These are phyloP conservation scores for Danio choprae DNA, from an alignment of 2,797 vertebrate genomes.

Conservation along the genomic window DNA sequence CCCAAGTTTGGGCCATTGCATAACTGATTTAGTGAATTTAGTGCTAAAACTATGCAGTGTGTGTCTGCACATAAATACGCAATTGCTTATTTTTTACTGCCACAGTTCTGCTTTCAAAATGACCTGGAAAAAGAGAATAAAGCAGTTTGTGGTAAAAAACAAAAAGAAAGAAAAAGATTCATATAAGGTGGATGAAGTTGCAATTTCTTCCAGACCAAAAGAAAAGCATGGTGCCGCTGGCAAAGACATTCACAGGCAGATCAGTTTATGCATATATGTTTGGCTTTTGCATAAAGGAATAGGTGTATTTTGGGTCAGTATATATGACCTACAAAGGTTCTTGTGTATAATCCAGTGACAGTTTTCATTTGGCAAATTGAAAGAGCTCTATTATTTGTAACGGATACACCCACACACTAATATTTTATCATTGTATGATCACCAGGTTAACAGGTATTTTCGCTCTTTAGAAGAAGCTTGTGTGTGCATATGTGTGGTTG, in stretches of 20 bases:
- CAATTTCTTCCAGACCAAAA: constrained; percentile 27
- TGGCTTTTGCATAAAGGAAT: constrained; percentile 27
- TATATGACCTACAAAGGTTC: constrained; percentile 14
- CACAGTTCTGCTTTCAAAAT: neutral
- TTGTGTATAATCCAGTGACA: neutral
- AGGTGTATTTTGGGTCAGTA: constrained; percentile 14
- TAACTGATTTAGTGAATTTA: neutral
- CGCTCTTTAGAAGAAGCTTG: neutral
- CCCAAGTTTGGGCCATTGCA: neutral
- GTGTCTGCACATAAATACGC: neutral
- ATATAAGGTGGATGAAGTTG: neutral
- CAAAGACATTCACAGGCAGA: constrained; percentile 42
- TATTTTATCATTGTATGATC: neutral
- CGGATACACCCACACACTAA: constrained; percentile 2
- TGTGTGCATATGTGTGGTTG: neutral
- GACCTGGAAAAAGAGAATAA: constrained; percentile 17
- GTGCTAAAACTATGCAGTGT: neutral
- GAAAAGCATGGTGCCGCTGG: constrained; percentile 4
- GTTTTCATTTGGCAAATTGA: neutral
- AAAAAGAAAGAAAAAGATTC: no score
- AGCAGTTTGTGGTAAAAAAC: neutral
- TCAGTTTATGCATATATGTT: constrained; percentile 36
- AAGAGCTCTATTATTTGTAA: constrained; percentile 2
- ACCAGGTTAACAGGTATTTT: neutral
- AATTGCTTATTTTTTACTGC: neutral